These are phyloP conservation scores for Psilanteris sp. DNA, from an alignment of 1,140 invertebrate species.

Conservation along the genomic window DNA sequence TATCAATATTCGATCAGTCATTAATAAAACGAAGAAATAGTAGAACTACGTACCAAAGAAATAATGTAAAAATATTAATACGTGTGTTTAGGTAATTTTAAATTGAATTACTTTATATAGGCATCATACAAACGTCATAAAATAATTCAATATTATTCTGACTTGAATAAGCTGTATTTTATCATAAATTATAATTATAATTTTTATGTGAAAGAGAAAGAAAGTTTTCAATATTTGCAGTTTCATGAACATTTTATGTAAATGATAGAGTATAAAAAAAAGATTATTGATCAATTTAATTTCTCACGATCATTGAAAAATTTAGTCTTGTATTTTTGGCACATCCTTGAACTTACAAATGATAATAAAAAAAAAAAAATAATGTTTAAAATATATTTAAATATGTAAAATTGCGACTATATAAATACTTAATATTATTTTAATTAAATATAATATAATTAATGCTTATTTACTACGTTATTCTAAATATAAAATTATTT, in stretches of 20 bases:
- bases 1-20: no score
- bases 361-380: conserved; percentile 24
- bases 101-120: no score
- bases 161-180: conserved; percentile 9
- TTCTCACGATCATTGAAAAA: no score
- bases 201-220: conserved; percentile 25
- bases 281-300: conserved; percentile 33
- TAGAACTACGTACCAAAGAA: no score
- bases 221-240: conserved; percentile 33
- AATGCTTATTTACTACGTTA: neutral
- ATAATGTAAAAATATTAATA: no score
- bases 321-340: no score
- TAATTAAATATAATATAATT: neutral
- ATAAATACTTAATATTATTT: conserved; percentile 2
- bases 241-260: conserved; percentile 32
- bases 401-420: conserved; percentile 6
- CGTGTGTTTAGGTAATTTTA: no score
- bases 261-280: conserved; percentile 31
- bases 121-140: no score
- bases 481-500: no score
- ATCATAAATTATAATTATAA: conserved; percentile 36
- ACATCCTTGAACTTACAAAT: no score
- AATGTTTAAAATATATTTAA: conserved; percentile 4
- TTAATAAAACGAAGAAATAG: no score
- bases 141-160: no score